A percentile compares a stretch with the other conserved stretches of the same genome.
These are phyloP conservation scores for Cichladusa arquata DNA, from an alignment of 2,113 vertebrate genomes.

Conservation along the genomic window DNA sequence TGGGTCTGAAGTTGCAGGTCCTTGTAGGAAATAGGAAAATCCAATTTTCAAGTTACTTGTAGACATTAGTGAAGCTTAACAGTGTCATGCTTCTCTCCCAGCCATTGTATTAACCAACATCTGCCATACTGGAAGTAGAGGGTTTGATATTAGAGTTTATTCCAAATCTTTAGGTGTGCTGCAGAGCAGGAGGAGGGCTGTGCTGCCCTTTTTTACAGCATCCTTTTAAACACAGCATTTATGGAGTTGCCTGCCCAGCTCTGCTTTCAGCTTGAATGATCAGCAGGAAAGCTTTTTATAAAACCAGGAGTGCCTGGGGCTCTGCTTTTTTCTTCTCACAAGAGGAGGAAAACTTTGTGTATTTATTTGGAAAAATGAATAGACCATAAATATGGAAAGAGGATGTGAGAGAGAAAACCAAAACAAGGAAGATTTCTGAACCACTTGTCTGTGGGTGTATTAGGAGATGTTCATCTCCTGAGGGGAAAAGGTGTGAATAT, in stretches of 20 bases:
- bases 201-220: neutral
- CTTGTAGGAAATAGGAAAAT: neutral
- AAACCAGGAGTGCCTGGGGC: neutral
- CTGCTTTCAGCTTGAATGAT: neutral
- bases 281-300: neutral
- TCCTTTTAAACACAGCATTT: neutral
- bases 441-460: neutral
- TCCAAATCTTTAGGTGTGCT: neutral
- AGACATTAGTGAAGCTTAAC: neutral
- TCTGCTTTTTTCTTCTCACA: neutral
- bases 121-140: fast-evolving
- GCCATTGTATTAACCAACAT: neutral
- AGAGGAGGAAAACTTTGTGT: neutral
- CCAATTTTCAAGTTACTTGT: neutral
- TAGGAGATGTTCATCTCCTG: neutral
- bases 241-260: neutral
- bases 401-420: neutral
- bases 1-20: neutral
- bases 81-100: neutral
- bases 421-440: neutral
- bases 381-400: neutral
- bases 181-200: neutral
- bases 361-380: neutral
- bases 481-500: neutral
- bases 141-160: neutral